Evolutionary conservation across 2,113 vertebrate species (phyloP).

Genomic region (Lucifuga dentata): DNA sequence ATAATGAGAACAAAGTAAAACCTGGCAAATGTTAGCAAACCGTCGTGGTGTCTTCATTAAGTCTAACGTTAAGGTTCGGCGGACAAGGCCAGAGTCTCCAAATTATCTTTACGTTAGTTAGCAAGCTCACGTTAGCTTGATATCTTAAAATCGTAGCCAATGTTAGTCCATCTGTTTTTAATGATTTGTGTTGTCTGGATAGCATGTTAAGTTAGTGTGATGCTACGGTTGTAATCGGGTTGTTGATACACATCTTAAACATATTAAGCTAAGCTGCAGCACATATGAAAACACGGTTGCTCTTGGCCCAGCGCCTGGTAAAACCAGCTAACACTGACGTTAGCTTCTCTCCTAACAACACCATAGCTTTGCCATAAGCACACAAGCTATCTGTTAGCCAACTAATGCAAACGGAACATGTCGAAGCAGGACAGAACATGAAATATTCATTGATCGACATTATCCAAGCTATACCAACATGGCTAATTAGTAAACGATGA

Average conservation of each 20-base stretch:
- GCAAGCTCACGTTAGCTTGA: constrained; percentile 27
- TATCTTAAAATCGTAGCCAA: constrained; percentile 2
- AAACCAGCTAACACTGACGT: constrained; percentile 23
- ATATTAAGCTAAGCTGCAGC: constrained; percentile 50
- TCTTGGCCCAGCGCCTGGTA: constrained; percentile 45
- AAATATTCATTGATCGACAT: constrained; percentile 63
- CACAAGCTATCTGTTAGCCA: not conserved
- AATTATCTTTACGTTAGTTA: constrained; percentile 32
- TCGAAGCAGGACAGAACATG: constrained; percentile 42
- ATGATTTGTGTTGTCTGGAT: no score
- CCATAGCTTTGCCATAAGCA: not conserved
- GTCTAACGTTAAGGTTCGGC: constrained; percentile 16
- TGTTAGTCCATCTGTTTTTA: accelerated
- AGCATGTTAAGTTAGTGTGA: no score
- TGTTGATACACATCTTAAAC: not conserved
- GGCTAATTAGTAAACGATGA: constrained; percentile 56
- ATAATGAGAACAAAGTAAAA: accelerated
- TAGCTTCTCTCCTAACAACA: constrained; percentile 22
- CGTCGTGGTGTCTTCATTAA: not conserved
- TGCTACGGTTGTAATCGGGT: no score
- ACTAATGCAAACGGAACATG: constrained; percentile 26
- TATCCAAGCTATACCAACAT: constrained; percentile 21
- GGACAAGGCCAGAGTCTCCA: constrained; percentile 67
- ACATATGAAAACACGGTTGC: constrained; percentile 46
- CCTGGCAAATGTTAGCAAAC: not conserved